Evolutionary conservation across 1,140 invertebrate species (phyloP).

Genomic region (Ptiloglossa arizonensis): DNA sequence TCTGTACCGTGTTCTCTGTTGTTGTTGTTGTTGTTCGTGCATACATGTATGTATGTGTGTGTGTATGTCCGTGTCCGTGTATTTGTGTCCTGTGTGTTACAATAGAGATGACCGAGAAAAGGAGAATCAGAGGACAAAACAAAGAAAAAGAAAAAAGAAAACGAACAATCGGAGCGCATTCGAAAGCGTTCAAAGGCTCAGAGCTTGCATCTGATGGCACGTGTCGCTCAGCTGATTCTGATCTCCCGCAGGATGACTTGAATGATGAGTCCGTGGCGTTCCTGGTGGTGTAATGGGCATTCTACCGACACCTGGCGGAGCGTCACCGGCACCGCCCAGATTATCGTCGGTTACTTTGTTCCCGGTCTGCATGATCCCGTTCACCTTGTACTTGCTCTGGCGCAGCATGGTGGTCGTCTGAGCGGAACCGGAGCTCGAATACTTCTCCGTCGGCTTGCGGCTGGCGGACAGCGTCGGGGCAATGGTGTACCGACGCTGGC

Average conservation of each 20-base stretch:
- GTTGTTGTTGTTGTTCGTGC: too few relatives aligned
- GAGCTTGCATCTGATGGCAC: conserved; percentile 79
- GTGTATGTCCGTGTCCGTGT: too few relatives aligned
- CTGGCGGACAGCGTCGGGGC: conserved; percentile 28
- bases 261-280: conserved; percentile 68
- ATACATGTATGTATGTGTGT: neutral
- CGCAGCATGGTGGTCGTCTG: conserved; percentile 59
- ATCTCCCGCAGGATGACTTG: conserved; percentile 60
- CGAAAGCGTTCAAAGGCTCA: conserved; percentile 69
- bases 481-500: conserved; percentile 49
- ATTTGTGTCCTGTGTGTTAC: too few relatives aligned
- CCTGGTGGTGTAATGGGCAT: conserved; percentile 75
- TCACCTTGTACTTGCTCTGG: conserved; percentile 75
- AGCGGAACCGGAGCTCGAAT: conserved; percentile 39
- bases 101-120: too few relatives aligned
- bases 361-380: conserved; percentile 69
- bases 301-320: conserved; percentile 56
- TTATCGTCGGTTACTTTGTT: conserved; percentile 63
- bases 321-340: conserved; percentile 74
- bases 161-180: conserved; percentile 18
- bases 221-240: conserved; percentile 74
- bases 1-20: neutral
- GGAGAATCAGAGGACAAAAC: neutral
- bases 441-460: conserved; percentile 67
- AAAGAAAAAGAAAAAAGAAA: conserved; percentile 22